Percentiles rank a stretch among this genome's conserved stretches.
Conservation (phyloP, 2,888 invertebrate genomes). For the Drosophila differens region DNA sequence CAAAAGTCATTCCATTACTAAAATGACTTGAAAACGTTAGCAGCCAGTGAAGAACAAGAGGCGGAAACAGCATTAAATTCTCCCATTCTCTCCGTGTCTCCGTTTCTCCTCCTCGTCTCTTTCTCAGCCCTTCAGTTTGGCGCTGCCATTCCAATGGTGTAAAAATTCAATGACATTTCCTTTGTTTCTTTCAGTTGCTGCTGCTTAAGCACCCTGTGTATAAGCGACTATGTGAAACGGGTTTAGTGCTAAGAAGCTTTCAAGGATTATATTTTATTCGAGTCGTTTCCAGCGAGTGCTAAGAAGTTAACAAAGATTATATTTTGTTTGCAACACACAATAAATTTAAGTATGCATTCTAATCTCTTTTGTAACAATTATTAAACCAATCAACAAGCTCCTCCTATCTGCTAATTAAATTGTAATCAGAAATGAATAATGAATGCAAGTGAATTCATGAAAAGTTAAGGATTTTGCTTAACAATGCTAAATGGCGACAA, state of each 20-base stretch:
- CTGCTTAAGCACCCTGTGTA: constrained; percentile 34
- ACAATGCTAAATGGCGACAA: neutral
- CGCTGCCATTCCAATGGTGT: constrained; percentile 31
- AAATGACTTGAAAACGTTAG: constrained; percentile 69
- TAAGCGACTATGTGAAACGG: neutral
- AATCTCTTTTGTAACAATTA: neutral
- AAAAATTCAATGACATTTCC: constrained; percentile 70
- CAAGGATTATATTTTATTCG: neutral
- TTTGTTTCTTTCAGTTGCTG: constrained; percentile 45
- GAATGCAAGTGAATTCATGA: neutral
- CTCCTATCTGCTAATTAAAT: neutral
- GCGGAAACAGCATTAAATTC: constrained; percentile 44
- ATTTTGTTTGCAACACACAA: neutral
- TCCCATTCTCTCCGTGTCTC: neutral
- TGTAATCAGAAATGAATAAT: neutral
- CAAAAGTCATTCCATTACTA: constrained; percentile 78
- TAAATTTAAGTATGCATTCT: neutral
- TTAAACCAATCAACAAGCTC: neutral
- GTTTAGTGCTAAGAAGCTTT: neutral
- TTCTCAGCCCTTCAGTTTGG: constrained; percentile 11
- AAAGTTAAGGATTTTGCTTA: neutral
- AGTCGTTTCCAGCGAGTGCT: neutral
- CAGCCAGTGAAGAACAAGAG: constrained; percentile 26
- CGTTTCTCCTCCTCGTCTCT: neutral
- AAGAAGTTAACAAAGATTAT: neutral